phyloP scores from a whole-genome alignment of 2,113 vertebrate species.

The Acrocephalus kingi region DNA sequence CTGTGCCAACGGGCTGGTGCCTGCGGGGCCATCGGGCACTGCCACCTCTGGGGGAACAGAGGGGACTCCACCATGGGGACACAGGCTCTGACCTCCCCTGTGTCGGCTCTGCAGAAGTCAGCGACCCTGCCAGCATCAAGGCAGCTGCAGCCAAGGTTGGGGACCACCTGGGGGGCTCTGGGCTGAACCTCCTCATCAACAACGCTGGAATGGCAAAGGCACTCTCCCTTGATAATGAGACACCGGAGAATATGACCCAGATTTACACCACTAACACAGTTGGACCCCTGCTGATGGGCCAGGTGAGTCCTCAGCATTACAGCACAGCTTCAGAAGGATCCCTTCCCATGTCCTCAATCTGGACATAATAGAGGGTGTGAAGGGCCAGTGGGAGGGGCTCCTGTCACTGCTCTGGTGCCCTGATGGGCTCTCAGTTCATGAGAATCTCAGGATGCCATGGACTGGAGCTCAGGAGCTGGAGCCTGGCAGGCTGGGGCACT shows the following conservation, averaged over 20 bases:
- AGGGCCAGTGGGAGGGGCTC: not conserved
- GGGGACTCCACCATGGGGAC: not conserved
- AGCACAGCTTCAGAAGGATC: too few species aligned
- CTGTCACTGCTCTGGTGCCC: too few species aligned
- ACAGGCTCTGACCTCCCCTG: not conserved
- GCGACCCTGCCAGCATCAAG: not conserved
- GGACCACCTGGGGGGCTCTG: not conserved
- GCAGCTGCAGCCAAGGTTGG: not conserved
- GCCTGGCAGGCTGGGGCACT: too few species aligned
- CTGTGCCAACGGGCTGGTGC: not conserved
- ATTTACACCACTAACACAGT: not conserved
- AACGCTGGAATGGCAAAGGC: too few species aligned
- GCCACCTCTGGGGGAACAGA: not conserved
- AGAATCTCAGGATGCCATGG: accelerated
- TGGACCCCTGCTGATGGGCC: constrained; percentile 1
- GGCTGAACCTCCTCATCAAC: constrained; percentile 49
- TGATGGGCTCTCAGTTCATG: accelerated
- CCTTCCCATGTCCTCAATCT: too few species aligned
- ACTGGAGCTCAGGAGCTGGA: not conserved
- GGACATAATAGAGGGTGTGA: too few species aligned
- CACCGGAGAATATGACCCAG: not conserved
- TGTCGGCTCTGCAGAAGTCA: not conserved
- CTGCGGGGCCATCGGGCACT: not conserved
- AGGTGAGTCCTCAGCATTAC: too few species aligned
- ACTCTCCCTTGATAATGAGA: not conserved